Percentiles rank a stretch among this genome's conserved stretches.
These are phyloP conservation scores for Brachirus orientalis DNA, from an alignment of 2,113 vertebrate species.

Conservation along the genomic window DNA sequence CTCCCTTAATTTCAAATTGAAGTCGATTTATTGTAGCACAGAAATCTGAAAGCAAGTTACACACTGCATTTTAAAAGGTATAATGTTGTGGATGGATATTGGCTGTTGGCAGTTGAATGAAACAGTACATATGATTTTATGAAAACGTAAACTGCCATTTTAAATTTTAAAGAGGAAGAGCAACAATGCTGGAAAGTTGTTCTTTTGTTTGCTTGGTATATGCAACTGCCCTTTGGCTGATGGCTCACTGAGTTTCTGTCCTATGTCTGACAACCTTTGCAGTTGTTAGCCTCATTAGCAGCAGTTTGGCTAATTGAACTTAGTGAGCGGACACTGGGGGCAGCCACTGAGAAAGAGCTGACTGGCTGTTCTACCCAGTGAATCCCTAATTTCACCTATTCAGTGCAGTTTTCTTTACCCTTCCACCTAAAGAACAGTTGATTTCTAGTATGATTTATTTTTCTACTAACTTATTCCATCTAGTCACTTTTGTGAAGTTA, in stretches of 20 bases:
- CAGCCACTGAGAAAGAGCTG: neutral
- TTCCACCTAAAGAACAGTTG: too few relatives aligned
- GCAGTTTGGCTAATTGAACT: neutral
- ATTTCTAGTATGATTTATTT: too few relatives aligned
- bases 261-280: neutral
- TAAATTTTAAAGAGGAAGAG: too few relatives aligned
- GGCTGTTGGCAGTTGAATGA: neutral
- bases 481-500: too few relatives aligned
- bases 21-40: neutral
- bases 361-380: too few relatives aligned
- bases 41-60: neutral
- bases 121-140: too few relatives aligned
- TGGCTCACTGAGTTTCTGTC: neutral
- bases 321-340: neutral
- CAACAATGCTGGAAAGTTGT: too few relatives aligned
- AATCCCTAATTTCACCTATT: too few relatives aligned
- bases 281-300: neutral
- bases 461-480: too few relatives aligned
- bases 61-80: neutral
- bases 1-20: constrained; percentile 23
- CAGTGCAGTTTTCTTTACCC: too few relatives aligned
- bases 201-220: neutral
- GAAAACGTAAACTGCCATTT: too few relatives aligned
- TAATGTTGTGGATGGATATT: neutral
- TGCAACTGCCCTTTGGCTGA: too few relatives aligned